Evolutionary conservation across 2,113 vertebrate species (phyloP).

Genomic region (Heliornis fulica): DNA sequence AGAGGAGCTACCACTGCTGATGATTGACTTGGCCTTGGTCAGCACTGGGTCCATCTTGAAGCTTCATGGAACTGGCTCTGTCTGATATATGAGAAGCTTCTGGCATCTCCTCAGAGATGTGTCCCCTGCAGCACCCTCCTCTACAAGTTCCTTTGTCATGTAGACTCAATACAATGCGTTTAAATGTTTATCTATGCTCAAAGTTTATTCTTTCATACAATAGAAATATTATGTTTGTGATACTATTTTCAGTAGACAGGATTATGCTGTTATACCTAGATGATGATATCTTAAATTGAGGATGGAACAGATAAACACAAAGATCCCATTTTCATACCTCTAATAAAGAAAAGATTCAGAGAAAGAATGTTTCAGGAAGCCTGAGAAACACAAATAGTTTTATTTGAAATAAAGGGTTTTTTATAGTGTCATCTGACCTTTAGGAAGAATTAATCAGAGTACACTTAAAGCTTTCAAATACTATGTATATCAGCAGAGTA

Average conservation of each 20-base stretch:
- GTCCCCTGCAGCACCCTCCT: rapidly evolving
- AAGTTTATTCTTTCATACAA: not conserved
- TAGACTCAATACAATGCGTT: not conserved
- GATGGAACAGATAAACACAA: not conserved
- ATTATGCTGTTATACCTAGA: constrained; percentile 10
- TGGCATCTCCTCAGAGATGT: not conserved
- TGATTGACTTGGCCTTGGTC: not conserved
- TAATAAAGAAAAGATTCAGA: not conserved
- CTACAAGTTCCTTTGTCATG: not conserved
- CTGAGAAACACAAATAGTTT: not conserved
- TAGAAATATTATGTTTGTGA: not conserved
- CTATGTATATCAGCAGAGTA: not conserved
- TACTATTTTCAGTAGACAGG: not conserved
- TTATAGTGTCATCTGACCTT: not conserved
- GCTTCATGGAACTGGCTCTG: rapidly evolving
- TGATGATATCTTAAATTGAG: constrained; percentile 3
- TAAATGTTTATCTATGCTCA: not conserved
- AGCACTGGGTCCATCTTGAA: rapidly evolving
- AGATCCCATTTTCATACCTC: not conserved
- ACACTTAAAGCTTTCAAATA: not conserved
- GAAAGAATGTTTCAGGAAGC: not conserved
- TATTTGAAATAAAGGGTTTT: not conserved
- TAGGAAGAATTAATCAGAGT: not conserved
- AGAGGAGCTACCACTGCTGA: rapidly evolving
- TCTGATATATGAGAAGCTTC: not conserved